phyloP scores from a whole-genome alignment of 2,113 vertebrate species.

The Syngnathus floridae region DNA sequence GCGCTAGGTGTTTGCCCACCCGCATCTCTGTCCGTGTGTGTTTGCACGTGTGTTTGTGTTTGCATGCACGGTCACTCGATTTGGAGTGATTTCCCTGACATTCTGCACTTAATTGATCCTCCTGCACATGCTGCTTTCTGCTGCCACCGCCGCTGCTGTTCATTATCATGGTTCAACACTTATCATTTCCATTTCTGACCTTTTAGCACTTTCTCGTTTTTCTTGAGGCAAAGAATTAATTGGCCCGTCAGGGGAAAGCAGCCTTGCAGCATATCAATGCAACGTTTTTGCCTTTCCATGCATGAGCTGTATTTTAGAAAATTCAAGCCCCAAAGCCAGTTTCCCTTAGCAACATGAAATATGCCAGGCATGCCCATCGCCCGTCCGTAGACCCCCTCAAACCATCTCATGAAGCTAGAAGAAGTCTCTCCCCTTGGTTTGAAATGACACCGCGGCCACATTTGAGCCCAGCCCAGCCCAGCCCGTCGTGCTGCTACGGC shows the following conservation, averaged over 20 bases:
- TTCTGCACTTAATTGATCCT: background rate
- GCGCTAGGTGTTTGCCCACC: constrained; percentile 76
- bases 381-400: too few relatives aligned
- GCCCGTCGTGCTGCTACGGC: too few relatives aligned
- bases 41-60: background rate
- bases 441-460: too few relatives aligned
- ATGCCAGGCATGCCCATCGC: background rate
- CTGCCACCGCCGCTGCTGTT: background rate
- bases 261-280: background rate
- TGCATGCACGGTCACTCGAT: background rate
- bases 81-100: background rate
- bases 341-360: background rate
- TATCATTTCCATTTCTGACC: background rate
- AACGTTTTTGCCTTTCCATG: background rate
- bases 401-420: too few relatives aligned
- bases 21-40: background rate
- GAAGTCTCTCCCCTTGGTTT: too few relatives aligned
- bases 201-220: background rate
- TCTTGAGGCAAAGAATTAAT: background rate
- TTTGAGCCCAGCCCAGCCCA: too few relatives aligned
- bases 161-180: background rate
- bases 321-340: background rate
- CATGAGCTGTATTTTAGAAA: background rate
- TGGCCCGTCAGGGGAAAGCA: background rate
- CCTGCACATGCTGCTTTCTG: background rate